Evolutionary conservation across 1,140 invertebrate genomes (phyloP).

Genomic region (Doryteuthis pealeii): DNA sequence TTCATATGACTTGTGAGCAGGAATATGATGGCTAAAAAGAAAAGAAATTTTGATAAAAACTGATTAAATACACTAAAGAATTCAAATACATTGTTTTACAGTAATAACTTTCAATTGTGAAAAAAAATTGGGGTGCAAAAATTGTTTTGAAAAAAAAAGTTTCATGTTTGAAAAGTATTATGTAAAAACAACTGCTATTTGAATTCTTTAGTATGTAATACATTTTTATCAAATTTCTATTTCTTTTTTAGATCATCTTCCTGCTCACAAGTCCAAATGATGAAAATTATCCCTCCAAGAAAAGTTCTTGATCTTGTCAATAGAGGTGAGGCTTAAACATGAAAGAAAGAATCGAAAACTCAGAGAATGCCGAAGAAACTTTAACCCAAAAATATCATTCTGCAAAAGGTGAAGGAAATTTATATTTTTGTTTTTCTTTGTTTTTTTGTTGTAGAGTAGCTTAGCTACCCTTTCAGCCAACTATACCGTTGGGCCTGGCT

Average conservation of each 20-base stretch:
- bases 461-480: too few species aligned
- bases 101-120: too few species aligned
- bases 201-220: too few species aligned
- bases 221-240: too few species aligned
- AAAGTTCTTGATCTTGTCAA: slow-evolving; percentile 61
- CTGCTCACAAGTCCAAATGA: slow-evolving; percentile 29
- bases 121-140: too few species aligned
- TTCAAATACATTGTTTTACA: too few species aligned
- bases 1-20: slow-evolving; percentile 29
- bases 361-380: slow-evolving; percentile 64
- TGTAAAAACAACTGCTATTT: too few species aligned
- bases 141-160: too few species aligned
- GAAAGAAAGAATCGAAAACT: slow-evolving; percentile 60
- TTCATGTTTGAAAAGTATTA: too few species aligned
- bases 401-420: slow-evolving; percentile 60
- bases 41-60: too few species aligned
- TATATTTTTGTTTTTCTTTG: neutral
- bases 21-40: slow-evolving; percentile 30
- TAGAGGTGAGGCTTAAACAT: slow-evolving; percentile 60
- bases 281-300: slow-evolving; percentile 60
- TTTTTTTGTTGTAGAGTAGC: neutral
- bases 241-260: slow-evolving; percentile 28
- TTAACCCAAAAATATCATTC: slow-evolving; percentile 67
- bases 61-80: too few species aligned
- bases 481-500: neutral